Percentiles rank a stretch among this genome's conserved stretches.
These are phyloP conservation scores for Liparis tanakae DNA, from an alignment of 2,797 vertebrate species.

Conservation along the genomic window DNA sequence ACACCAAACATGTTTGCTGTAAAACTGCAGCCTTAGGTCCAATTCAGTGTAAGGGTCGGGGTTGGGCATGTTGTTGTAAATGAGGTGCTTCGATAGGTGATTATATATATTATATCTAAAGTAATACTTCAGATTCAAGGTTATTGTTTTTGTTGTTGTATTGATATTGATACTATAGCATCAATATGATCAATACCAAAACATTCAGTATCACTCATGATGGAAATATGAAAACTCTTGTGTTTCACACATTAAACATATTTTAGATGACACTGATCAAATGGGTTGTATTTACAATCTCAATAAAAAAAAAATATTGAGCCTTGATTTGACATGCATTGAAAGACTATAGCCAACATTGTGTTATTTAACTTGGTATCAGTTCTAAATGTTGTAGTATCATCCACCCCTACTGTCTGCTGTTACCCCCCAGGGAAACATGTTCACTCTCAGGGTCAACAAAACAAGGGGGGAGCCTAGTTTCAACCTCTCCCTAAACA, in stretches of 20 bases:
- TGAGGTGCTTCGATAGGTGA: not conserved
- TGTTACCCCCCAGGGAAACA: constrained; percentile 28
- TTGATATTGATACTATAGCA: no score
- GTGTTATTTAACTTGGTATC: not conserved
- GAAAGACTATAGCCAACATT: not conserved
- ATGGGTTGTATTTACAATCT: not conserved
- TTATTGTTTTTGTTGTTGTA: not conserved
- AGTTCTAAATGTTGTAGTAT: not conserved
- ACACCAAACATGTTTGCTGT: no score
- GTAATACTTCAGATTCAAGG: not conserved
- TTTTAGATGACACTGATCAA: not conserved
- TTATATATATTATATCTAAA: not conserved
- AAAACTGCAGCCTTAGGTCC: no score
- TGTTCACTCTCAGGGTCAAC: constrained; percentile 37
- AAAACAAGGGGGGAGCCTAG: not conserved
- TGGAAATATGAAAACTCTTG: not conserved
- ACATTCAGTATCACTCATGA: not conserved
- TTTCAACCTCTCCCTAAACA: constrained; percentile 34
- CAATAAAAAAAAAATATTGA: not conserved
- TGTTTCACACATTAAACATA: not conserved
- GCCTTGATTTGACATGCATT: not conserved
- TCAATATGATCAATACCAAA: not conserved
- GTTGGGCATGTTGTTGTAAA: not conserved
- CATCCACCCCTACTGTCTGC: not conserved
- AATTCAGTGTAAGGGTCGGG: no score